phyloP scores from a whole-genome alignment of 2,797 vertebrate genomes.

The Novumbra hubbsi region DNA sequence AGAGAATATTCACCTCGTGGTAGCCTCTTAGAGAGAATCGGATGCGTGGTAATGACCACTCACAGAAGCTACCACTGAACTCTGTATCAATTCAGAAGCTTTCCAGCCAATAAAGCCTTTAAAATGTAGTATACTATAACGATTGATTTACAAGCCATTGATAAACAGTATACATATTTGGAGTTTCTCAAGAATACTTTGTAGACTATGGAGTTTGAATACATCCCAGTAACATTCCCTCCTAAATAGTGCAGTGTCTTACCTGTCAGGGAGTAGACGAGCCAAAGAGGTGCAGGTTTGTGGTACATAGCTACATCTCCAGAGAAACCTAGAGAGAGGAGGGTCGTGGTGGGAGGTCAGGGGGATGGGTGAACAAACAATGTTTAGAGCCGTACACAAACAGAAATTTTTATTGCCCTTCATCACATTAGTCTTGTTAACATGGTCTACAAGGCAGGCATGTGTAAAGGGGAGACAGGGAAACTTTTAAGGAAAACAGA shows the following conservation, averaged over 20 bases:
- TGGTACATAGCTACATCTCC: slow-evolving; percentile 61
- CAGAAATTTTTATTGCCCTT: not conserved
- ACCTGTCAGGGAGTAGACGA: slow-evolving; percentile 47
- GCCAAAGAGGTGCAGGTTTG: slow-evolving; percentile 40
- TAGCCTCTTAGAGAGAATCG: slow-evolving; percentile 51
- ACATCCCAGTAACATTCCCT: not conserved
- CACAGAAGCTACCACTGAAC: slow-evolving; percentile 24
- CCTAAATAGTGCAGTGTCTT: slow-evolving; percentile 27
- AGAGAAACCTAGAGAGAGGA: slow-evolving; percentile 46
- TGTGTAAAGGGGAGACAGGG: no score
- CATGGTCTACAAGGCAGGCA: not conserved
- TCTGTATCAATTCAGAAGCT: slow-evolving; percentile 37
- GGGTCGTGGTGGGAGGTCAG: not conserved
- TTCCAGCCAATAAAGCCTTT: no score
- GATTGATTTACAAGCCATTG: no score
- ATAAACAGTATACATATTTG: not conserved
- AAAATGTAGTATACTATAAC: not conserved
- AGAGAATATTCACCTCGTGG: slow-evolving; percentile 57
- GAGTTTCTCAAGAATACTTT: no score
- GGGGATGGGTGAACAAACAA: slow-evolving; percentile 28
- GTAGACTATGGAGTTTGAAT: not conserved
- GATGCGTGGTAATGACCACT: slow-evolving; percentile 38
- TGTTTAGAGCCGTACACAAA: slow-evolving; percentile 5
- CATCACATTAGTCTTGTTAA: not conserved
- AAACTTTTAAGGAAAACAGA: not conserved